Evolutionary conservation across 2,113 vertebrate genomes (phyloP).

Genomic region (Cairina moschata): DNA sequence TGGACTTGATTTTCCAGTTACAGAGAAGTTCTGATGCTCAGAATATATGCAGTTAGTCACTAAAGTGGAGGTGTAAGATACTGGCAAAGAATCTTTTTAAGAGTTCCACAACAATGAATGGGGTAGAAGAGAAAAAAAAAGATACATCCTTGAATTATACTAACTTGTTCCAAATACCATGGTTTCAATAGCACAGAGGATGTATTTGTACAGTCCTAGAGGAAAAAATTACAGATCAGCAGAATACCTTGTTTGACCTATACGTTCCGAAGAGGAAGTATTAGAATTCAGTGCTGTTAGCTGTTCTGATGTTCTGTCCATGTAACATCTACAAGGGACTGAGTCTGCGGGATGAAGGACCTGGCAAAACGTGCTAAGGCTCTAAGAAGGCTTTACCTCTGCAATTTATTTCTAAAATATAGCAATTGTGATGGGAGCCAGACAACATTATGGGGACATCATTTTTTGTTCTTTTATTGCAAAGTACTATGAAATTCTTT

Average conservation of each 20-base stretch:
- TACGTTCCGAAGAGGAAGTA: not conserved
- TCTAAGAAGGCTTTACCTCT: not conserved
- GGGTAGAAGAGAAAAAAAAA: not conserved
- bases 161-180: not conserved
- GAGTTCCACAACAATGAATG: not conserved
- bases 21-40: not conserved
- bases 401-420: not conserved
- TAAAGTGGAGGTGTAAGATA: not conserved
- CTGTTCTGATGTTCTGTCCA: not conserved
- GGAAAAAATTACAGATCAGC: not conserved
- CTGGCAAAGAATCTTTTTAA: not conserved
- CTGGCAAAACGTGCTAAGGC: not conserved
- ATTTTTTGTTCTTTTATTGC: not conserved
- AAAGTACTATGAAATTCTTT: not conserved
- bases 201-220: not conserved
- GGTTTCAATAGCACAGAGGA: not conserved
- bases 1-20: not conserved
- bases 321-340: not conserved
- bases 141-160: not conserved
- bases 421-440: not conserved
- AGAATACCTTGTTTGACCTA: not conserved
- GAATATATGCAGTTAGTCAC: not conserved
- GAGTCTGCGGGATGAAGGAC: not conserved
- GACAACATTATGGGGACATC: not conserved
- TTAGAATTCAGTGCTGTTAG: not conserved